A percentile compares a stretch with the other conserved stretches of the same genome.
Evolutionary conservation across 1,140 invertebrate species (phyloP).

Genomic region (Calliphora vicina): DNA sequence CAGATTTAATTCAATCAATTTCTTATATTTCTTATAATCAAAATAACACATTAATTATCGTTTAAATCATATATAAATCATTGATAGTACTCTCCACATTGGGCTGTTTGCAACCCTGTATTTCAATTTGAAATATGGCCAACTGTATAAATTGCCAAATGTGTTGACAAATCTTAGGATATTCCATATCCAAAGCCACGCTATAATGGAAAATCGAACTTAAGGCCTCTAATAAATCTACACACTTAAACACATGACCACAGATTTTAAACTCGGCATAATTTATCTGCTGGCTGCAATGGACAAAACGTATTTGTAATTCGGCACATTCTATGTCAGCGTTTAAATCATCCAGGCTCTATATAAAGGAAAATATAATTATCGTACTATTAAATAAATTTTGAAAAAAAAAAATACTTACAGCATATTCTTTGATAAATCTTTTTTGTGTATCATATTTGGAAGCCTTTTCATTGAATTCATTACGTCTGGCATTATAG

Average conservation of each 20-base stretch:
- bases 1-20: no score
- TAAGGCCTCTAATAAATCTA: neutral
- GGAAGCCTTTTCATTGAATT: neutral
- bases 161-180: neutral
- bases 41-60: neutral
- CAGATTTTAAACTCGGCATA: constrained; percentile 3
- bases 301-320: constrained; percentile 25
- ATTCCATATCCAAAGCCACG: neutral
- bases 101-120: neutral
- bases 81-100: neutral
- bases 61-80: neutral
- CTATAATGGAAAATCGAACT: constrained; percentile 11
- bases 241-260: neutral
- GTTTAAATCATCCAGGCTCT: neutral
- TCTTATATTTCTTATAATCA: neutral
- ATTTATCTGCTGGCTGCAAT: neutral
- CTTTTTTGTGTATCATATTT: neutral
- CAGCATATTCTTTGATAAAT: neutral
- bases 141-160: constrained; percentile 23
- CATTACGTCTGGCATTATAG: neutral
- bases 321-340: neutral
- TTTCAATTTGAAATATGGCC: constrained; percentile 22
- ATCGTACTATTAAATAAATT: neutral
- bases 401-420: neutral
- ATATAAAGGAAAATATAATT: neutral